Conservation (phyloP, 1,140 invertebrate species). For the Drosophila sp. region DNA sequence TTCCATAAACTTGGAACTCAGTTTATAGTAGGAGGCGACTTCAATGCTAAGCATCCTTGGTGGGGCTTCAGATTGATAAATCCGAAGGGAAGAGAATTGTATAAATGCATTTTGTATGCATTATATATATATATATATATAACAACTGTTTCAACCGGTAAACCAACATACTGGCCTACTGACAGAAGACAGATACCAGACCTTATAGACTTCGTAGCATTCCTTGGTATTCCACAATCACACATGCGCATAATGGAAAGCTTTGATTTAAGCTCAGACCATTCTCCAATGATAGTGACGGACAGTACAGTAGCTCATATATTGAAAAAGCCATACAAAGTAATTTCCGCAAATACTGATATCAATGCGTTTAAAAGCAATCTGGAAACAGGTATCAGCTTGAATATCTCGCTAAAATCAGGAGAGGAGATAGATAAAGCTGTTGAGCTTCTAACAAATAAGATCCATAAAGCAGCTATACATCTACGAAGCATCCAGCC, state of each 20-base stretch:
- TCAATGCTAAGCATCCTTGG: conserved; percentile 34
- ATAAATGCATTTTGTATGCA: conserved; percentile 62
- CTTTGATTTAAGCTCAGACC: conserved; percentile 4
- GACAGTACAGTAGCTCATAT: conserved; percentile 24
- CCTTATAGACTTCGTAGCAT: conserved; percentile 80
- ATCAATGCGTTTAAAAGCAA: conserved; percentile 38
- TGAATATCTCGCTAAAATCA: conserved; percentile 38
- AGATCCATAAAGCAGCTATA: conserved; percentile 25
- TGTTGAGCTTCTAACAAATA: conserved; percentile 51
- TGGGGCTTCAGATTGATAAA: conserved; percentile 7
- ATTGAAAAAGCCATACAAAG: conserved; percentile 25
- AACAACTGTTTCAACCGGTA: conserved; percentile 56
- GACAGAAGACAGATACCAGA: conserved; percentile 78
- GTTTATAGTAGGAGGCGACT: conserved; percentile 2
- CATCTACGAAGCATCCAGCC: background rate
- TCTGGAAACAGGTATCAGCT: conserved; percentile 31
- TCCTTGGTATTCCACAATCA: conserved; percentile 52
- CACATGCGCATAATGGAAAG: conserved; percentile 10
- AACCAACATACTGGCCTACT: conserved; percentile 84
- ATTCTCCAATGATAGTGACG: conserved; percentile 35
- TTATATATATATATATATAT: too few species aligned
- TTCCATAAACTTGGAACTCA: conserved; percentile 1
- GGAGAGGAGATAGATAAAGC: conserved; percentile 38
- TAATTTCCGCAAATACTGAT: conserved; percentile 40
- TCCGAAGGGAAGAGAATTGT: conserved; percentile 27